Conservation (phyloP, 2,888 invertebrate species). For the Mythimna pallens region DNA sequence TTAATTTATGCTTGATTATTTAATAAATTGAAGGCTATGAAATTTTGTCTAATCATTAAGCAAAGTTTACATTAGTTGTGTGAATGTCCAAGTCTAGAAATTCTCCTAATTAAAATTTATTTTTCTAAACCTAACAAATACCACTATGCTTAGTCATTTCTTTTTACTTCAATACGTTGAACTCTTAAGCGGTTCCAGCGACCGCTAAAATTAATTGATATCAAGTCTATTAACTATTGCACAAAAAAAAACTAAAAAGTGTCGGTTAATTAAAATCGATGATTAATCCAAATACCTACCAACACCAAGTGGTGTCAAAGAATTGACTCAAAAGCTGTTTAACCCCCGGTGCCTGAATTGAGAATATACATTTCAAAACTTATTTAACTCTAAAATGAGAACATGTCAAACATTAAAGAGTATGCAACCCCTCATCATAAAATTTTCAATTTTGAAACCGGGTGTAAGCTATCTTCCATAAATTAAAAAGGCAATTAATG, state of each 20-base stretch:
- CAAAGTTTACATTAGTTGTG: neutral
- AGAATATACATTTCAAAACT: neutral
- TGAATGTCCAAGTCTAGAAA: neutral
- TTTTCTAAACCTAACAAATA: constrained; percentile 1
- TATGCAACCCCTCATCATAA: neutral
- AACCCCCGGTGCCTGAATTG: neutral
- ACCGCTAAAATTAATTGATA: neutral
- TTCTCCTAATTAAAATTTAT: neutral
- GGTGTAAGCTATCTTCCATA: neutral
- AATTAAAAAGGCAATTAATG: neutral
- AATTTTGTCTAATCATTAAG: neutral
- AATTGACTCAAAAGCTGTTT: neutral
- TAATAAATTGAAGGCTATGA: neutral
- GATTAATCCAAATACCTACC: neutral
- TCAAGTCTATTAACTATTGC: too few relatives aligned
- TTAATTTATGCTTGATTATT: too few relatives aligned
- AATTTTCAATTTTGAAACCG: neutral
- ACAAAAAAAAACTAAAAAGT: neutral
- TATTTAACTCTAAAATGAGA: neutral
- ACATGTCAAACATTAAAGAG: neutral
- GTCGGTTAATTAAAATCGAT: neutral
- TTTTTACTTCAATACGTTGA: neutral
- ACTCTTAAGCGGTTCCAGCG: constrained; percentile 2
- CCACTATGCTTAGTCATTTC: constrained; percentile 3
- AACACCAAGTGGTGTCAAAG: neutral